These are phyloP conservation scores for Nipponia nippon DNA, from an alignment of 2,113 vertebrate genomes.

Conservation along the genomic window DNA sequence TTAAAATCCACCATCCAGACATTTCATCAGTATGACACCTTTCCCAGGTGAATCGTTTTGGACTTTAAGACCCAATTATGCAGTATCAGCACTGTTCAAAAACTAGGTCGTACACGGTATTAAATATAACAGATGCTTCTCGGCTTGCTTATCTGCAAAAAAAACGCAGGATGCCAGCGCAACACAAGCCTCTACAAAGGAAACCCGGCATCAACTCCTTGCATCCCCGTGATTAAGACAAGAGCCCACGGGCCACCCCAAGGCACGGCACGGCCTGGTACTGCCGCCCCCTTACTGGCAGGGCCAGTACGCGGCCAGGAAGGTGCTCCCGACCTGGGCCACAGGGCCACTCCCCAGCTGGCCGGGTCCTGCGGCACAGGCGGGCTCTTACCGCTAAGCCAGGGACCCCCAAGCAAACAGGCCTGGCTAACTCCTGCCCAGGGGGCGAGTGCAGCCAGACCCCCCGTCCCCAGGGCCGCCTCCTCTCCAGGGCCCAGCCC, in stretches of 20 bases:
- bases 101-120: fast-evolving
- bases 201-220: fast-evolving
- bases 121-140: fast-evolving
- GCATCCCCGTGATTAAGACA: fast-evolving
- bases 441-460: background rate
- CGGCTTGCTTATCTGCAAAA: fast-evolving
- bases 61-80: background rate
- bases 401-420: background rate
- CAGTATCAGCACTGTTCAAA: fast-evolving
- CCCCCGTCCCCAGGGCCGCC: background rate
- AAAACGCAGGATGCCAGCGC: fast-evolving
- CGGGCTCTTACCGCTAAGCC: fast-evolving
- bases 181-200: fast-evolving
- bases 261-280: fast-evolving
- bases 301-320: fast-evolving
- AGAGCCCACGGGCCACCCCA: fast-evolving
- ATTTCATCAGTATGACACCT: fast-evolving
- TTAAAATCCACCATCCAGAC: fast-evolving
- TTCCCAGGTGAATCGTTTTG: fast-evolving
- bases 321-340: fast-evolving
- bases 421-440: fast-evolving
- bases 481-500: background rate
- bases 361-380: fast-evolving
- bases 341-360: fast-evolving
- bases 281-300: fast-evolving